Base-by-base conservation (phyloP, 2,113 vertebrate genomes). In the Boulengeromyrus knoepffleri region DNA sequence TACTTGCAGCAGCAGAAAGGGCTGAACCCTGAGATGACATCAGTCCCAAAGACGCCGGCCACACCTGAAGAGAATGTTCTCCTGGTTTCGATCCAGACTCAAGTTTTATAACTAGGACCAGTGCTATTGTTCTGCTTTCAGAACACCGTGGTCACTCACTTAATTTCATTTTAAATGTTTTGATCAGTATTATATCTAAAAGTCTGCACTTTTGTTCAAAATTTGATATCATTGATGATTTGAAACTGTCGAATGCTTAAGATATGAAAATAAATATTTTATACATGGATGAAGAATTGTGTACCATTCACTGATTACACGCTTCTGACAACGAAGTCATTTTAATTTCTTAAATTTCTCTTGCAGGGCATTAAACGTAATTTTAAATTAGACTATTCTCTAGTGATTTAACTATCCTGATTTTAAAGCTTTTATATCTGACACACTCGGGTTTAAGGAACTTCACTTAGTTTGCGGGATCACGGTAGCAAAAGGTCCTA, bases 71-170 rank as follows among this genome's bases (percentile, higher is more conserved):
- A 31, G 84, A 49, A 50, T 13, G 24, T 15, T 27, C 1, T 45
- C 88, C 6, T 88, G 88, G 58, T 42, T 36, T n/a, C 2, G 36
- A 8, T 27, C 88, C 58, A 13, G 58, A 31, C n/a, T 46, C 46
- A 47, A 49, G 42, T 9, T 49, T n/a, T 17, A 36, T 62, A 88
- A 42, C 39, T 88, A 19, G 8, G n/a, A 70, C 9, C 27, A 70
- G 1, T 89, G 24, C 47, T 89, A 89, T 49, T 50, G 46, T 89
- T 88, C 39, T 74, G 66, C 88, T 47, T 88, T 88, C 6, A 74
- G 88, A 88, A 74, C 24, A 24, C 24, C 0, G 1, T 88, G 50
- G 39, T 17, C 47, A 31, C 46, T 27, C n/a, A 4, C 1, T 88
- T 74, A 31, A 74, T 77, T 77, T 77, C 0, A n/a, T 50, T 50